A percentile compares a stretch with the other conserved stretches of the same genome.
Evolutionary conservation across 1,140 invertebrate species (phyloP).

Genomic region (Watersipora subatra): DNA sequence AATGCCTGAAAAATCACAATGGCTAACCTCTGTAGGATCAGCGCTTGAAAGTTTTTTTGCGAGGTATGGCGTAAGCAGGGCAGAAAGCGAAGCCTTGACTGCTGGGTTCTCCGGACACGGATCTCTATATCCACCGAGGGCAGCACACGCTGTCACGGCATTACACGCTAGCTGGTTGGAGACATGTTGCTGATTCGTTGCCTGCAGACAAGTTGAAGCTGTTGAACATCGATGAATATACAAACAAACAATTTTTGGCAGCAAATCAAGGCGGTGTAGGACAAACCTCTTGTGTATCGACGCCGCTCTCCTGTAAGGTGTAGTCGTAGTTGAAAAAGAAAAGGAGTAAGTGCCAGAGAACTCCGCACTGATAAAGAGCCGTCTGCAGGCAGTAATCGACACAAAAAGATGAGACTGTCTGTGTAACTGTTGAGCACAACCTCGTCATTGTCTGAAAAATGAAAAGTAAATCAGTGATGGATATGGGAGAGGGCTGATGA

Average conservation of each 20-base stretch:
- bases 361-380: constrained; percentile 76
- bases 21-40: constrained; percentile 55
- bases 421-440: constrained; percentile 64
- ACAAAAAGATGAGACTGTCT: constrained; percentile 68
- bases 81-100: constrained; percentile 53
- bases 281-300: constrained; percentile 57
- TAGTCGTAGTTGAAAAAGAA: constrained; percentile 93
- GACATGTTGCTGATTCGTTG: constrained; percentile 53
- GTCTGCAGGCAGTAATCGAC: constrained; percentile 72
- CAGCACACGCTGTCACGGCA: constrained; percentile 64
- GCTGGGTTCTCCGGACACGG: constrained; percentile 51
- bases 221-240: neutral
- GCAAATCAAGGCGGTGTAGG: neutral
- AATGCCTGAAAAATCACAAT: neutral
- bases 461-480: no score
- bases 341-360: constrained; percentile 77
- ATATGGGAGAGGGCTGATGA: no score
- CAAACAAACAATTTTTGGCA: neutral
- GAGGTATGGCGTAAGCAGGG: constrained; percentile 79
- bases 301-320: constrained; percentile 89
- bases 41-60: constrained; percentile 59
- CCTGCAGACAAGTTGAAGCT: constrained; percentile 11
- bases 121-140: constrained; percentile 58
- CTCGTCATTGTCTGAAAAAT: constrained; percentile 56
- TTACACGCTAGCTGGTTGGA: constrained; percentile 80